These are phyloP conservation scores for Drosophila pandora DNA, from an alignment of 1,140 invertebrate species.

Conservation along the genomic window DNA sequence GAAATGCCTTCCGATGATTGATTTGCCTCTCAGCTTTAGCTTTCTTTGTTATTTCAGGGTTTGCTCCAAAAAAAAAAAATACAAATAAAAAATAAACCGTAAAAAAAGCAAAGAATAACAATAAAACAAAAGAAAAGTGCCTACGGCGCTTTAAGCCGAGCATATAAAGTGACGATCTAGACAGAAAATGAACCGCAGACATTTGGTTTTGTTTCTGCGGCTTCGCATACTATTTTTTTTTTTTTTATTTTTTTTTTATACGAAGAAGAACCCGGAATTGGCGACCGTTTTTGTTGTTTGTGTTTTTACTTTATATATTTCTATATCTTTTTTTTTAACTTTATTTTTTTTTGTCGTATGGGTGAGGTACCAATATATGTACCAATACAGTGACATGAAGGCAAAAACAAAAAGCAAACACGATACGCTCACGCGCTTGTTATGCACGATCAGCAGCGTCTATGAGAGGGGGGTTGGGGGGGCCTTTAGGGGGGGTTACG, in stretches of 20 bases:
- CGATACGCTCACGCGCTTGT: conserved; percentile 78
- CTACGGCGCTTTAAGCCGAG: conserved; percentile 55
- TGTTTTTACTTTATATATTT: conserved; percentile 29
- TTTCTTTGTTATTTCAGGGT: conserved; percentile 31
- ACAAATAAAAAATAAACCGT: conserved; percentile 6
- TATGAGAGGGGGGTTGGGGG: conserved; percentile 22
- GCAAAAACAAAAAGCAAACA: conserved; percentile 53
- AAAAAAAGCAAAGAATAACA: conserved; percentile 46
- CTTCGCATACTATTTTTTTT: conserved; percentile 18
- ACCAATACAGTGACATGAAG: conserved; percentile 25
- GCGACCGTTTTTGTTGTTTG: conserved; percentile 36
- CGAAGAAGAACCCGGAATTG: conserved; percentile 82
- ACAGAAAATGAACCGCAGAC: conserved; percentile 75
- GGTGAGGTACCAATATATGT: conserved; percentile 40
- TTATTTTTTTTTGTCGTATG: conserved; percentile 2
- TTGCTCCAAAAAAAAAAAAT: conserved; percentile 22
- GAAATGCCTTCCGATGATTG: conserved; percentile 73
- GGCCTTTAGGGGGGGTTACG: conserved; percentile 36
- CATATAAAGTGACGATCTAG: conserved; percentile 73
- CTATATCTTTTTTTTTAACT: conserved; percentile 3
- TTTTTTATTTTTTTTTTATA: conserved; percentile 22
- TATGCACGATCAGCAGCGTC: conserved; percentile 74
- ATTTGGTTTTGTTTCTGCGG: conserved; percentile 38
- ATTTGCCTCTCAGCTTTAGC: conserved; percentile 59
- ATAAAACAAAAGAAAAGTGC: conserved; percentile 66